These are phyloP conservation scores for Rhingia campestris DNA, from an alignment of 2,888 invertebrate species.

Conservation along the genomic window DNA sequence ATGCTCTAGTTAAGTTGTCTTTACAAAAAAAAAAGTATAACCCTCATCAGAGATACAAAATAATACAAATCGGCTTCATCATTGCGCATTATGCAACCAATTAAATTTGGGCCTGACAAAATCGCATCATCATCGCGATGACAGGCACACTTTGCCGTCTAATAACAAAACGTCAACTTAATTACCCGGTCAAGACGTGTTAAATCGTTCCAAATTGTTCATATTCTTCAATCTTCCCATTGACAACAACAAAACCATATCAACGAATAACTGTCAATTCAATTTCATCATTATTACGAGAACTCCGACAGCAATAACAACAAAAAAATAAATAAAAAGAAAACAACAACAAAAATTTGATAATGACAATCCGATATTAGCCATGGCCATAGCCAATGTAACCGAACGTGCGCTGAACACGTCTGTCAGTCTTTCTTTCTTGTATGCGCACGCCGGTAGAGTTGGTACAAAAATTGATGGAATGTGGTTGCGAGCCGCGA, in stretches of 20 bases:
- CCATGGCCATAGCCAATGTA: constrained; percentile 72
- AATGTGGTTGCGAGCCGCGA: constrained; percentile 40
- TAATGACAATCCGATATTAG: constrained; percentile 51
- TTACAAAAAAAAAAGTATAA: not conserved
- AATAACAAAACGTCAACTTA: constrained; percentile 38
- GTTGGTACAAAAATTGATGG: constrained; percentile 38
- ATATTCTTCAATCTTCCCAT: constrained; percentile 13
- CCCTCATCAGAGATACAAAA: constrained; percentile 8
- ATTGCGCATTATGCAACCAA: constrained; percentile 60
- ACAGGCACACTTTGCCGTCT: constrained; percentile 1
- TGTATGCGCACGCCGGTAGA: constrained; percentile 38
- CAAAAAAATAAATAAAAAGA: constrained; percentile 7
- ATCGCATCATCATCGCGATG: constrained; percentile 25
- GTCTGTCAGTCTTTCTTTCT: constrained; percentile 31
- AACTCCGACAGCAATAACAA: constrained; percentile 30
- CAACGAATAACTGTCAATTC: constrained; percentile 49
- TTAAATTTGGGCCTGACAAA: constrained; percentile 34
- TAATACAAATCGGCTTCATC: constrained; percentile 6
- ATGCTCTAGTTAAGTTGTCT: constrained; percentile 36
- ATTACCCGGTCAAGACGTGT: constrained; percentile 55
- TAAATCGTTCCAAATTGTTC: constrained; percentile 18
- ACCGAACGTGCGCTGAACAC: constrained; percentile 51
- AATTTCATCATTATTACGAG: constrained; percentile 69
- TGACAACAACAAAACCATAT: constrained; percentile 18
- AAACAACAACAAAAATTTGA: constrained; percentile 23